These are phyloP conservation scores for Propithecus coquereli DNA, from an alignment of 2,113 vertebrate species.

Conservation along the genomic window DNA sequence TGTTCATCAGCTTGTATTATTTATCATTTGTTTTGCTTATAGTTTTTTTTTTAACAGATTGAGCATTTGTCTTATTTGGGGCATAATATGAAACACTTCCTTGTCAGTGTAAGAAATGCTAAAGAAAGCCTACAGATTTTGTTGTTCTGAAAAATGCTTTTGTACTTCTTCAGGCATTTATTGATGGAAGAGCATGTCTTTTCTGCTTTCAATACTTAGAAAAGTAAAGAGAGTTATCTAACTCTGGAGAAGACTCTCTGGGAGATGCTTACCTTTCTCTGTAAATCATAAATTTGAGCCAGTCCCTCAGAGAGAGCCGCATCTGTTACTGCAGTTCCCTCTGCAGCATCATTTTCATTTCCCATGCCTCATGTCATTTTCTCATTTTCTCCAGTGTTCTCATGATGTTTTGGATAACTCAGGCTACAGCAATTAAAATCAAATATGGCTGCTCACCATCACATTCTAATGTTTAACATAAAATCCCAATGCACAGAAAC, in stretches of 20 bases:
- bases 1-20: background rate
- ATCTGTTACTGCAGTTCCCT: conserved; percentile 50
- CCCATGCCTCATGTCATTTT: conserved; percentile 54
- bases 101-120: background rate
- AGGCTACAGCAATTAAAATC: conserved; percentile 58
- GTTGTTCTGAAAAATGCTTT: conserved; percentile 22
- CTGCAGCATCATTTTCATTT: conserved; percentile 45
- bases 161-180: background rate
- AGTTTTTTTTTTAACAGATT: conserved; percentile 21
- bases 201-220: background rate
- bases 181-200: background rate
- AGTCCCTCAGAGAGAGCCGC: background rate
- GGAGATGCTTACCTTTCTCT: background rate
- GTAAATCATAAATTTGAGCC: conserved; percentile 38
- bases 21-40: conserved; percentile 15
- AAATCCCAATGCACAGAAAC: conserved; percentile 62
- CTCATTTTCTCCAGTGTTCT: conserved; percentile 59
- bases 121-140: conserved; percentile 37
- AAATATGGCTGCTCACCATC: conserved; percentile 33
- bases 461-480: conserved; percentile 65
- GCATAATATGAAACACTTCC: background rate
- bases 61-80: conserved; percentile 30
- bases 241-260: background rate
- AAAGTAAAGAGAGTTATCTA: conserved; percentile 32
- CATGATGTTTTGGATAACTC: conserved; percentile 60